Base-by-base conservation (phyloP, 2,113 vertebrate genomes). In the Phalacrocorax aristotelis region DNA sequence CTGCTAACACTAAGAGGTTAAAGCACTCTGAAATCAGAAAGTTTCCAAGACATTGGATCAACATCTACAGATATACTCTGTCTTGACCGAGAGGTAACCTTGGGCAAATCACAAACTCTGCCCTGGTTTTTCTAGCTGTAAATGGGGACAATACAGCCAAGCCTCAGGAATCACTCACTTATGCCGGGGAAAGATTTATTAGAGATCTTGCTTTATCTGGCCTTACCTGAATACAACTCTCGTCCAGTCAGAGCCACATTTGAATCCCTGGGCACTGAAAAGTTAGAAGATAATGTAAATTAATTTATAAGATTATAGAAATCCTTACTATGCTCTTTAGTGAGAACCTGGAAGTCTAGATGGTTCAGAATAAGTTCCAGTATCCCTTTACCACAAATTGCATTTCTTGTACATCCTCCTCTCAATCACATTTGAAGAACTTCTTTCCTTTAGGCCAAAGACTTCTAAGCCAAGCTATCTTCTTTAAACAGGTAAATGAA, bases 231-330 rank as follows among this genome's bases (percentile, higher is more conserved):
- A 99, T 21, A 99, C 98, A 14, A 99, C 99, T 97, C 99, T 98
- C 1, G 99, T 99, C 99, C 99, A 99, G 87, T 99, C 99, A 13
- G 99, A 99, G 74, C 99, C 99, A 60, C 99, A 99, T 95, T 99
- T 99, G 97, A 99, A 99, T 48, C 99, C 99, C 48, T 98, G 98
- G 29, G 99, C 99, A 20, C 99, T 99, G 96, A 54, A 98, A 83
- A 81, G 71, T n/a, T 40, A 88, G 7, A 96, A 84, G 51, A 13
- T 19, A 80, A 52, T 1, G 4, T 96, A 15, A 96, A 22, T 5
- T 83, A 6, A 27, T 78, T 60, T 70, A 11, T 52, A 71, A 78
- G 40, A 78, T 10, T 38, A 38, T 38, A 38, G 38, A 38, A 38
- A 38, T 38, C 38, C 38, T 38, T 38, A 38, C 38, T 38, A 38